Conservation (phyloP, 2,888 invertebrate genomes). For the Neoascia interrupta region DNA sequence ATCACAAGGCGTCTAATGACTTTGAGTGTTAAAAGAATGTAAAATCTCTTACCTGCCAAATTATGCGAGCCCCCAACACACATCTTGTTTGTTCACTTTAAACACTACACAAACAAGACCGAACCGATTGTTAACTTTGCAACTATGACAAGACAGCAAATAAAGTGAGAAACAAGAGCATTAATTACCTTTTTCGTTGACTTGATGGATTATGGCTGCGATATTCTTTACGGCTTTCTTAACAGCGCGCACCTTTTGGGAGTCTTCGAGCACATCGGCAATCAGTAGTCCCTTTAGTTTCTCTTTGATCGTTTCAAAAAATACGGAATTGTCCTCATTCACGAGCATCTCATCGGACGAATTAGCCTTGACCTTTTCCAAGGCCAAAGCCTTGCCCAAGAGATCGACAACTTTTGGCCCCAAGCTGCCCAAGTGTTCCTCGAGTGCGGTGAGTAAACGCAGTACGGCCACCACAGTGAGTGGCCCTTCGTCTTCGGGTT, state of each 20-base stretch:
- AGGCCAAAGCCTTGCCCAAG: conserved; percentile 87
- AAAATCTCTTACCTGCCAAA: conserved; percentile 47
- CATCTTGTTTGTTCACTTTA: conserved; percentile 29
- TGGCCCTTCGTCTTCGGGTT: conserved; percentile 80
- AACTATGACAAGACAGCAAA: conserved; percentile 38
- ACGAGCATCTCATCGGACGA: conserved; percentile 87
- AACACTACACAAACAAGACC: conserved; percentile 59
- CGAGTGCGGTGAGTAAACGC: conserved; percentile 88
- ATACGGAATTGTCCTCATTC: conserved; percentile 86
- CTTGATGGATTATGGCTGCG: conserved; percentile 86
- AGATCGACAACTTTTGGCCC: conserved; percentile 89
- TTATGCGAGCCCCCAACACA: conserved; percentile 30
- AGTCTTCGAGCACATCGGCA: conserved; percentile 83
- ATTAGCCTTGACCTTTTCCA: conserved; percentile 87
- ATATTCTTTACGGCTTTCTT: conserved; percentile 88
- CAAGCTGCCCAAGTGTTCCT: conserved; percentile 90
- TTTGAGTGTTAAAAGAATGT: no score
- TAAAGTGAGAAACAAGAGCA: conserved; percentile 1
- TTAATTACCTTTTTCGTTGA: conserved; percentile 80
- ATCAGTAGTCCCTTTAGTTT: conserved; percentile 89
- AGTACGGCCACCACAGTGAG: conserved; percentile 85
- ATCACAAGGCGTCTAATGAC: no score
- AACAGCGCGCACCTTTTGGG: conserved; percentile 84
- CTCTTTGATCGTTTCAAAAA: conserved; percentile 92
- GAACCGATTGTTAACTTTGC: conserved; percentile 35